These are phyloP conservation scores for Tragelaphus buxtoni DNA, from an alignment of 2,113 vertebrate species.

Conservation along the genomic window DNA sequence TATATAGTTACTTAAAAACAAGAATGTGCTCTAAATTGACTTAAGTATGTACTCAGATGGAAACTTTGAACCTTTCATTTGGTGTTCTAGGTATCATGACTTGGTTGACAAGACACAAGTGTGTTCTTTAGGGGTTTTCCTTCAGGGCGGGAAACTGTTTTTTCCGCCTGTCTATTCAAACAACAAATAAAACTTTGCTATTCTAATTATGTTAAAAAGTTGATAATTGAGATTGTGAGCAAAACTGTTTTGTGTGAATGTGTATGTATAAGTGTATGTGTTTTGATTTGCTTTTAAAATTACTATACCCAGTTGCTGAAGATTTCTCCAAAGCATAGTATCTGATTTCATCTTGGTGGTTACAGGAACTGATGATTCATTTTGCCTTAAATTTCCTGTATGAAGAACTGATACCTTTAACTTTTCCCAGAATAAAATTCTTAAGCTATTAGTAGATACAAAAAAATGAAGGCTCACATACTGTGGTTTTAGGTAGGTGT, in stretches of 20 bases:
- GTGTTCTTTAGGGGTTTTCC: constrained; percentile 61
- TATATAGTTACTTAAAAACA: constrained; percentile 1
- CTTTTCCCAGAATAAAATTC: constrained; percentile 48
- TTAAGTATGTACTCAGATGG: constrained; percentile 46
- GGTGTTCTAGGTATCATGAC: constrained; percentile 14
- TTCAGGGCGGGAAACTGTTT: constrained; percentile 19
- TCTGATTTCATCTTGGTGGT: constrained; percentile 50
- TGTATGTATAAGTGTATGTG: neutral
- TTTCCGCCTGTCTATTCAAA: neutral
- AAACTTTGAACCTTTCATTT: constrained; percentile 47
- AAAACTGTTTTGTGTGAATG: neutral
- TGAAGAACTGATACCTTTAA: constrained; percentile 50
- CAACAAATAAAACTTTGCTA: constrained; percentile 8
- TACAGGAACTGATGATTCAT: constrained; percentile 64
- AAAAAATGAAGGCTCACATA: neutral
- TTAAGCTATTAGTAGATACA: constrained; percentile 5
- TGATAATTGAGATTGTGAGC: constrained; percentile 37
- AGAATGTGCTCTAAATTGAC: neutral
- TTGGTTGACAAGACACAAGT: constrained; percentile 31
- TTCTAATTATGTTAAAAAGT: constrained; percentile 40
- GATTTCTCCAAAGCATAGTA: constrained; percentile 22
- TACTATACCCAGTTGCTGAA: constrained; percentile 21
- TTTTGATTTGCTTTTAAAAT: constrained; percentile 57
- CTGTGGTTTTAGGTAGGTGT: constrained; percentile 26
- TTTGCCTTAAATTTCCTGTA: constrained; percentile 61